Base-by-base conservation (phyloP, 2,797 vertebrate genomes). In the Crenichthys baileyi region DNA sequence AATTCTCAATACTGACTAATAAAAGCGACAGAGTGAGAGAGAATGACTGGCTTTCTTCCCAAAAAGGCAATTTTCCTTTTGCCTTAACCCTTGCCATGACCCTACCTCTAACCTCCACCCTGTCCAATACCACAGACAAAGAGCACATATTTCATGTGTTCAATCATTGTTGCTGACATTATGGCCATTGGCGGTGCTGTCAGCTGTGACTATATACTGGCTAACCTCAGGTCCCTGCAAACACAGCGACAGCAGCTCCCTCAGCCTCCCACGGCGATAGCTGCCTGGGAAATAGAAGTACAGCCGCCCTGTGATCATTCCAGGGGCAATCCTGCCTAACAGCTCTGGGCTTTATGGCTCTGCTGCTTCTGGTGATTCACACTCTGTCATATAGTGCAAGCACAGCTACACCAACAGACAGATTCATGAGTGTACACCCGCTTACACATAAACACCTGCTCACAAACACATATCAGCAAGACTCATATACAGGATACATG, bases 131-230 rank as follows among this genome's bases (percentile, higher is more conserved):
- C 90, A 88, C 60, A 88, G 93, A 93, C 93, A 92, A 92, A 93
- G 91, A 93, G 89, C 88, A 90, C 92, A 94, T 94, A 94, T 93
- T 93, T 94, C 93, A 93, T 73, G 80, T 92, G 91, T 94, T 93
- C 94, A 93, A 94, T 94, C 94, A 94, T 90, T 83, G 90, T 87
- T 50, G 75, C 89, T 90, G 93, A 93, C 92, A 73, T 92, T 93
- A 92, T 87, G 89, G 92, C 91, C 91, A 90, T 93, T 90, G 91
- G 88, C 89, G 89, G 92, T 73, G 86, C 92, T 88, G 84, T 91
- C 92, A 91, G 93, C 79, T 84, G 77, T 94, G 92, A 92, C 91
- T 84, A 82, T 87, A 85, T 87, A 84, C 77, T 53, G 79, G 82
- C 87, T 92, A 89, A 90, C 91, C 87, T 51, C 22, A 12, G 91